Conservation (phyloP, 1,140 invertebrate species). For the Rhysida immarginata region DNA sequence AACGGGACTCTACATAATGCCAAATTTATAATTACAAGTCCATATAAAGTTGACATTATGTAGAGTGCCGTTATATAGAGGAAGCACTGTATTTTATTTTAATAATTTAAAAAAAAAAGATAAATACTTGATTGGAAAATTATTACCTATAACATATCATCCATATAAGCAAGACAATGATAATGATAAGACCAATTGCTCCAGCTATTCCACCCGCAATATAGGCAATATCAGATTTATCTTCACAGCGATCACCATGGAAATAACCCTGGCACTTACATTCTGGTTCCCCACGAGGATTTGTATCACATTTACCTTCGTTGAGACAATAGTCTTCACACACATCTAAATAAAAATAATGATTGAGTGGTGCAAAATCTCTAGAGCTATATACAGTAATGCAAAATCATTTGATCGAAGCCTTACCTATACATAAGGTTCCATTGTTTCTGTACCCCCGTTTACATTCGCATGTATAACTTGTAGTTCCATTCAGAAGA, state of each 20-base stretch:
- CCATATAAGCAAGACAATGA: constrained; percentile 83
- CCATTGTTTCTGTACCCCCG: constrained; percentile 83
- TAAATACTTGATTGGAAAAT: too few species aligned
- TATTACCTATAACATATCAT: constrained; percentile 81
- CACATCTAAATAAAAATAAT: constrained; percentile 48
- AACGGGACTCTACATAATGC: too few species aligned
- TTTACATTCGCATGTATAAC: constrained; percentile 86
- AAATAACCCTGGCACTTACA: constrained; percentile 81
- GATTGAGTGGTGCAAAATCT: too few species aligned
- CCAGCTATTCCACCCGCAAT: constrained; percentile 84
- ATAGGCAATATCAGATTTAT: constrained; percentile 87
- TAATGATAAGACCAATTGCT: constrained; percentile 76
- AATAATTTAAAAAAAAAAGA: too few species aligned
- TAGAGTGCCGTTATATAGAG: too few species aligned
- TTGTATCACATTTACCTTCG: constrained; percentile 77
- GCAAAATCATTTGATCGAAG: too few species aligned
- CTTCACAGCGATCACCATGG: constrained; percentile 73
- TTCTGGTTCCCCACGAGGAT: constrained; percentile 45
- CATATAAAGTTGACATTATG: too few species aligned
- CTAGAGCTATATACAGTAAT: too few species aligned
- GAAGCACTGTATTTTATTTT: too few species aligned
- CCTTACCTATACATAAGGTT: constrained; percentile 48
- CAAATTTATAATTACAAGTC: too few species aligned
- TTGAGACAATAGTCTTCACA: constrained; percentile 80
- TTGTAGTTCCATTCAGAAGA: constrained; percentile 66